Conservation (phyloP, 2,888 invertebrate species). For the Rhynchonema sp. region DNA sequence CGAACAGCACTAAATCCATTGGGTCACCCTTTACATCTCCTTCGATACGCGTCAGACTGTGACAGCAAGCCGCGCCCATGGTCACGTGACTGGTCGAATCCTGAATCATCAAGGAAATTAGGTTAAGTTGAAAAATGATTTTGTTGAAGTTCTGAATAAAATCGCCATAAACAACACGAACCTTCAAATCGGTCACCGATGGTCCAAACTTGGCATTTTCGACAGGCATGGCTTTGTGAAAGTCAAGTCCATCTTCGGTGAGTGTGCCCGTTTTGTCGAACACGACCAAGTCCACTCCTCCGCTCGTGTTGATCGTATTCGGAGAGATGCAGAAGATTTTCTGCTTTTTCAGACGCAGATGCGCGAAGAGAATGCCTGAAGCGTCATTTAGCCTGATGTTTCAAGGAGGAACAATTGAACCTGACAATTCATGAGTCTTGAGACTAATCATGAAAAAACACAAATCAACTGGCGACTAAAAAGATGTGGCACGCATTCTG, state of each 20-base stretch:
- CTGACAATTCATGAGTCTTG: too few species aligned
- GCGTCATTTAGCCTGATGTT: too few species aligned
- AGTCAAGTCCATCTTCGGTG: conserved; percentile 66
- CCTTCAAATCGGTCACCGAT: too few species aligned
- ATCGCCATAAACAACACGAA: too few species aligned
- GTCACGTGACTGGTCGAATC: conserved; percentile 9
- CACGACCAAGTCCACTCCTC: conserved; percentile 42
- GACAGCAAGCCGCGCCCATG: conserved; percentile 34
- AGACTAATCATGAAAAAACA: too few species aligned
- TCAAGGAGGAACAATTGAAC: too few species aligned
- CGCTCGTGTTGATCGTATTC: conserved; percentile 74
- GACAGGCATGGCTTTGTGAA: conserved; percentile 59
- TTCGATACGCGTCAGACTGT: conserved; percentile 56
- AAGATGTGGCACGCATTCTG: too few species aligned
- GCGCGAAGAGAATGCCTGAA: conserved; percentile 66
- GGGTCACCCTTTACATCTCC: conserved; percentile 73
- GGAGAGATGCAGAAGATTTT: conserved; percentile 77
- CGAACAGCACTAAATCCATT: conserved; percentile 76
- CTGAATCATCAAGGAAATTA: too few species aligned
- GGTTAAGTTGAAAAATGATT: too few species aligned
- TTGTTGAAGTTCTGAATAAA: too few species aligned
- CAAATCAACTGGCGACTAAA: too few species aligned
- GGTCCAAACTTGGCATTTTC: neutral
- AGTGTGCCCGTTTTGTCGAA: conserved; percentile 68
- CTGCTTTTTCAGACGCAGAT: conserved; percentile 54